Evolutionary conservation across 2,113 vertebrate genomes (phyloP), one percentile per base, ranked within the genome.

Genomic region (Cryptotis parvus): DNA sequence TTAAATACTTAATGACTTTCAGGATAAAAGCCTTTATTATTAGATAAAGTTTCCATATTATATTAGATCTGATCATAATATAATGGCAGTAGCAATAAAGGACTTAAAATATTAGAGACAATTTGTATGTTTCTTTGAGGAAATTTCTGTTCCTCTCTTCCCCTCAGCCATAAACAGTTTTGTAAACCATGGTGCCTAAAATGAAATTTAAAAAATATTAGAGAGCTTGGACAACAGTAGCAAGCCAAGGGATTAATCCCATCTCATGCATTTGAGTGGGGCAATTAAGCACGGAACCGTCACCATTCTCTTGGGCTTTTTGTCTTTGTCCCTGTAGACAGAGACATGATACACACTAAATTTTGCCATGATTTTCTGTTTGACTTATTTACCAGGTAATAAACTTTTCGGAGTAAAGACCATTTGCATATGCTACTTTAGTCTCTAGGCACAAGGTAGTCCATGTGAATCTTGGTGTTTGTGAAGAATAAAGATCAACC

Each of bases 351-450:
- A 73, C 12, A 10, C 16, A 37, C 7, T 22, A 26, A 27, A 29
- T 81, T 83, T 86, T 70, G 31, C 7, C 18, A 29, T 72, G 24
- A 70, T 76, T 93, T 94, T 83, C 43, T 75, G 11, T 58, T 31
- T 76, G 9, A 65, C 76, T 87, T 91, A 66, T 55, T 66, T 69
- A 29, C 6, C 18, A 73, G 76, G 61, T 14, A 35, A 20, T 41
- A 45, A 79, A 41, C 72, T 43, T 86, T 43, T 72, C 31, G 39
- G 35, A 77, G 81, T 29, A 35, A 84, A n/a, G 35, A 49, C 45
- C 33, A 9, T 29, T 10, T 66, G 27, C 29, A 3, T 43, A 22
- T 43, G 81, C 75, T 55, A 12, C 37, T 29, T 91, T 93, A 69
- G 83, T 58, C 80, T 76, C 55, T 24, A 58, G 65, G 35, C n/a